Base-by-base conservation (phyloP, 2,113 vertebrate species). In the Phylloscopus trochiloides region DNA sequence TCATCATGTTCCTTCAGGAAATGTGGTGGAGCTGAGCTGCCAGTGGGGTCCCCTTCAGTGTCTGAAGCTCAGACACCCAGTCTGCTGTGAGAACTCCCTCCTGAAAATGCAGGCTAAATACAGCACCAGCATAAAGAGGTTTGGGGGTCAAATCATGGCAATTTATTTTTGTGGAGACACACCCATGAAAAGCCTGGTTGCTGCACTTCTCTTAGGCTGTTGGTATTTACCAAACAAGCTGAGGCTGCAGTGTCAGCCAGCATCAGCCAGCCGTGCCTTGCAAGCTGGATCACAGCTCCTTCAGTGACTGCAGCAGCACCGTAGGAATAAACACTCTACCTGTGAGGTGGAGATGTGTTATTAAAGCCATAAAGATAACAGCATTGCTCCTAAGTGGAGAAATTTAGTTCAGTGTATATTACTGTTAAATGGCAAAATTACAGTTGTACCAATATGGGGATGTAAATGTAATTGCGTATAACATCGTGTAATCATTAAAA, bases 401-500 rank as follows among this genome's bases (percentile, higher is more conserved):
- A 73, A 95, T 95, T 94, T 94, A 90, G 50, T 61, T 67, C 47
- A 45, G 40, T 31, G 29, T 58, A 57, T 90, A 67, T 95, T 92
- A 54, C 75, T 54, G 68, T 51, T 95, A 91, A 95, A 92, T 77
- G 84, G 62, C 71, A 94, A 94, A 90, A 89, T 68, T 88, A 67
- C 58, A 79, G 58, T 91, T 94, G 36, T 81, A 94, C 88, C 92
- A 96, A 82, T 91, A 92, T 74, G 75, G 70, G 95, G 59, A 93
- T 79, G 75, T 86, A 96, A 97, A 95, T 90, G 79, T 67, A 96
- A 95, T 96, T 91, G 88, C 80, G 83, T 94, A 85, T 90, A 97
- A 92, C 92, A 91, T 71, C 36, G 6, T 93, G 73, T 80, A 94
- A 92, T 95, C 96, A 96, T 92, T 94, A 96, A 91, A 96, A 92